Evolutionary conservation across 2,113 vertebrate genomes (phyloP).

Genomic region (Petrocephalus microphthalmus): DNA sequence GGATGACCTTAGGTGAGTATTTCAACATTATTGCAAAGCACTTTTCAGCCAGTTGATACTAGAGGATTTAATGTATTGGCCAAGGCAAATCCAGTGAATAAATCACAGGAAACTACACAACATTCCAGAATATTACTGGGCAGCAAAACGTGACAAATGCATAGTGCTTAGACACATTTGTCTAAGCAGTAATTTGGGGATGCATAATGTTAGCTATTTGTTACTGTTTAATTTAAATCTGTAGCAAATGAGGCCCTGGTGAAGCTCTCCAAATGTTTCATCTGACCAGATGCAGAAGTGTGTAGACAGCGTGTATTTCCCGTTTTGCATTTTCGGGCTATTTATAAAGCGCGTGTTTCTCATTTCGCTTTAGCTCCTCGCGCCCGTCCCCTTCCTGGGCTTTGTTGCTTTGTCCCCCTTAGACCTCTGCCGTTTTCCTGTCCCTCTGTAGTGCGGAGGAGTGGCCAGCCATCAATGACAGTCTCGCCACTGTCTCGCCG

Average conservation of each 20-base stretch:
- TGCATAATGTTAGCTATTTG: not conserved
- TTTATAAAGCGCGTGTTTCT: not conserved
- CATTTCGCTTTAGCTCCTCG: not conserved
- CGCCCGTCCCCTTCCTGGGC: not conserved
- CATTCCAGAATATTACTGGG: not conserved
- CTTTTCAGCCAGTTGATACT: not conserved
- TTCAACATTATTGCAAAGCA: not conserved
- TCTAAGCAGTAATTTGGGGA: not conserved
- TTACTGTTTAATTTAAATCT: not conserved
- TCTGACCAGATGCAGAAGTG: not conserved
- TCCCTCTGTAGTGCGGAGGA: not conserved
- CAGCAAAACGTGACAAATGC: not conserved
- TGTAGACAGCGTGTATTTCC: not conserved
- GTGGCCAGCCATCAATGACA: not conserved
- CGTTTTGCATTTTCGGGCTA: not conserved
- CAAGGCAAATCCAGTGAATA: not conserved
- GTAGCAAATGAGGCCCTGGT: not conserved
- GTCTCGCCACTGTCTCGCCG: not conserved
- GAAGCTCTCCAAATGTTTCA: not conserved
- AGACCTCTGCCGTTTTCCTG: not conserved
- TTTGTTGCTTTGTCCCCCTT: slow-evolving; percentile 5
- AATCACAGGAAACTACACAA: not conserved
- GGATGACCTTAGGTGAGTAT: slow-evolving; percentile 92
- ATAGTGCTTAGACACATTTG: not conserved
- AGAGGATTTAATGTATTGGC: not conserved